Evolutionary conservation across 2,888 invertebrate genomes (phyloP).

Genomic region (Scelioninae gen. 2): DNA sequence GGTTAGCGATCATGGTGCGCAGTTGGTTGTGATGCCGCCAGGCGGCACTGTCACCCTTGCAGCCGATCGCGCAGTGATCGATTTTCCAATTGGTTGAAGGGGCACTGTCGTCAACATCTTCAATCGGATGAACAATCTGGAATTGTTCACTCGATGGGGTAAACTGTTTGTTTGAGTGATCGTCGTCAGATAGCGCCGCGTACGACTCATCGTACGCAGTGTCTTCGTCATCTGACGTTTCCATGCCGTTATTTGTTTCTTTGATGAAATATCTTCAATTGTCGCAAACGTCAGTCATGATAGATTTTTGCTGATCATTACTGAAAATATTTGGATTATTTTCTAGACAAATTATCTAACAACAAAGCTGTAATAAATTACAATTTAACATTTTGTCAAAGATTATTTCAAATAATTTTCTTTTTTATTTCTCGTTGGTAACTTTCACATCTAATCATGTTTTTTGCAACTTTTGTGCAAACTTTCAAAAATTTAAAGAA

Average conservation of each 20-base stretch:
- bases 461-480: too few species aligned
- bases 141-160: conserved; percentile 8
- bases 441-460: too few species aligned
- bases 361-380: too few species aligned
- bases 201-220: neutral
- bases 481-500: too few species aligned
- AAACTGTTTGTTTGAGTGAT: neutral
- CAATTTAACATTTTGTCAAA: too few species aligned
- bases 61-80: conserved; percentile 29
- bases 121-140: conserved; percentile 15
- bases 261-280: neutral
- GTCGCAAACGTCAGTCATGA: neutral
- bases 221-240: conserved; percentile 5
- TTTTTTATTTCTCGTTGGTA: too few species aligned
- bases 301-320: neutral
- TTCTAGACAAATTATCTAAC: too few species aligned
- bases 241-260: neutral
- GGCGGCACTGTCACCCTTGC: conserved; percentile 19
- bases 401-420: too few species aligned
- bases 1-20: conserved; percentile 29
- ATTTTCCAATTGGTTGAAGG: conserved; percentile 33
- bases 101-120: conserved; percentile 9
- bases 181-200: conserved; percentile 2
- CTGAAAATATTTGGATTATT: too few species aligned
- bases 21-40: conserved; percentile 25